phyloP scores from a whole-genome alignment of 1,140 invertebrate species.

The Centruroides sculpturatus region DNA sequence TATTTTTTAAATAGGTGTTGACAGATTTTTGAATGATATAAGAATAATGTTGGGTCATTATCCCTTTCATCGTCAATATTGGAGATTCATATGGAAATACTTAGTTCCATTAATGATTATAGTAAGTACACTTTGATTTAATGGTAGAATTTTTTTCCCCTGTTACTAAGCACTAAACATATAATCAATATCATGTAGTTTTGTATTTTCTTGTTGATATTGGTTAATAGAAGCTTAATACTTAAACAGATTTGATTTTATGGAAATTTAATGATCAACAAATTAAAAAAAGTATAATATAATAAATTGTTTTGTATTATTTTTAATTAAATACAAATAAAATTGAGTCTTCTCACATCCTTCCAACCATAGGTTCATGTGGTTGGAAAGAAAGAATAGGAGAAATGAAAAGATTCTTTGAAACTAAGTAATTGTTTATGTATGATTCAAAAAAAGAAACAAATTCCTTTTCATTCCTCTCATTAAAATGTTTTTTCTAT shows the following conservation, averaged over 20 bases:
- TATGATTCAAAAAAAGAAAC: too few relatives aligned
- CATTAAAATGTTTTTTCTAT: neutral
- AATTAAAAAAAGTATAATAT: neutral
- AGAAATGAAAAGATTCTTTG: too few relatives aligned
- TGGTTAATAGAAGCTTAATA: too few relatives aligned
- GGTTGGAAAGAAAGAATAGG: too few relatives aligned
- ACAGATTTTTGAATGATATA: constrained; percentile 61
- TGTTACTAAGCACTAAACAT: neutral
- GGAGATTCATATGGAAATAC: constrained; percentile 63
- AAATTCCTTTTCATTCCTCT: too few relatives aligned
- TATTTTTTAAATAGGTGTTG: constrained; percentile 37
- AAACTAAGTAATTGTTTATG: too few relatives aligned
- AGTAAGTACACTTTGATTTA: constrained; percentile 24
- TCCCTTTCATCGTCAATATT: constrained; percentile 50
- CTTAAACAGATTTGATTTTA: too few relatives aligned
- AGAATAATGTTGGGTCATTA: constrained; percentile 55
- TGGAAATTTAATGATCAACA: neutral
- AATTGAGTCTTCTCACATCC: too few relatives aligned
- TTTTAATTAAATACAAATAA: too few relatives aligned
- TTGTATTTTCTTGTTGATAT: neutral
- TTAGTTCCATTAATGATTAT: constrained; percentile 59
- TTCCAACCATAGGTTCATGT: too few relatives aligned
- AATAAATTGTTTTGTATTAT: neutral
- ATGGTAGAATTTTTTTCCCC: too few relatives aligned
- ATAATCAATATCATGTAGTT: neutral